These are phyloP conservation scores for Brachionus rotundiformis DNA, from an alignment of 1,140 invertebrate species.

Conservation along the genomic window DNA sequence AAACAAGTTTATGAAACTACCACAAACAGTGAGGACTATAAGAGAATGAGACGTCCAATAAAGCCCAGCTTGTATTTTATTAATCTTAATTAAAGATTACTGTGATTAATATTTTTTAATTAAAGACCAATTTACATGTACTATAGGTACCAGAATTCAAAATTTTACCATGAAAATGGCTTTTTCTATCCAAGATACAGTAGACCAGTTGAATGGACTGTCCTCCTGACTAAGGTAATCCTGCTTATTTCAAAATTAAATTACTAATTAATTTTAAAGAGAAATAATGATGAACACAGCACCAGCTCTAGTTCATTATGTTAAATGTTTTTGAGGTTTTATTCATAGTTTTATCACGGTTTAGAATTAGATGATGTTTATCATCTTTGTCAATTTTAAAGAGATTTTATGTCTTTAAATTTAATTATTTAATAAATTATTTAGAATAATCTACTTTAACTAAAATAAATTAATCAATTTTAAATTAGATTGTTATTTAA, in stretches of 20 bases:
- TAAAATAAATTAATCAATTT: too few species aligned
- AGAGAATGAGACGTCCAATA: slow-evolving; percentile 32
- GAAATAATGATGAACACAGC: background rate
- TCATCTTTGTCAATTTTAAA: background rate
- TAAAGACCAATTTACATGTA: slow-evolving; percentile 40
- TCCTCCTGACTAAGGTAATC: slow-evolving; percentile 9
- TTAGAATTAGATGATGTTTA: background rate
- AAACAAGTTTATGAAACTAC: slow-evolving; percentile 37
- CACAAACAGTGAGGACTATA: slow-evolving; percentile 30
- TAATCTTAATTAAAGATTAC: too few species aligned
- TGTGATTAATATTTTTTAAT: too few species aligned
- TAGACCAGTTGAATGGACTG: slow-evolving; percentile 14
- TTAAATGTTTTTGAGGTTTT: background rate
- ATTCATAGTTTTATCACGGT: background rate
- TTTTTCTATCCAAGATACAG: slow-evolving; percentile 14
- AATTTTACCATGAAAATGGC: slow-evolving; percentile 29
- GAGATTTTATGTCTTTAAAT: background rate
- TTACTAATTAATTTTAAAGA: background rate
- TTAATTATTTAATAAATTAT: background rate
- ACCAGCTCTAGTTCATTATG: background rate
- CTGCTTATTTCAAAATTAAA: background rate
- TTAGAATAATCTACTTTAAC: too few species aligned
- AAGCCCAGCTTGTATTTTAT: slow-evolving; percentile 35
- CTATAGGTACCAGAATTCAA: background rate
- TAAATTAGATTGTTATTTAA: too few species aligned